A percentile compares a stretch with the other conserved stretches of the same genome.
These are phyloP conservation scores for Deroplatys truncata DNA, from an alignment of 2,888 invertebrate genomes.

Conservation along the genomic window DNA sequence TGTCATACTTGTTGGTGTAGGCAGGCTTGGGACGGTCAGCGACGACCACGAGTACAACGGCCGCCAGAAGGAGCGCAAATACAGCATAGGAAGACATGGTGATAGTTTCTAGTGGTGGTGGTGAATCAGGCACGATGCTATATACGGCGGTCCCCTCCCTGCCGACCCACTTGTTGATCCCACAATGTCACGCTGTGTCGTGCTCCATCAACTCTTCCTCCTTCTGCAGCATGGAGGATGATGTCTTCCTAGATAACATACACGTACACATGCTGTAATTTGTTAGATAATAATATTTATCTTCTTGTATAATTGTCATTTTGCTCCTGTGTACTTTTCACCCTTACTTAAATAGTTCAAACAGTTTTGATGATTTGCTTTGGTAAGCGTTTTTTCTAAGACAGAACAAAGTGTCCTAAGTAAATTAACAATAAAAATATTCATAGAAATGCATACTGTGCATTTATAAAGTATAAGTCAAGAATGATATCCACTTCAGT, in stretches of 20 bases:
- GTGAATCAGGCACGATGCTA: not conserved
- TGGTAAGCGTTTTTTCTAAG: too few relatives aligned
- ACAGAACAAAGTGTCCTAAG: too few relatives aligned
- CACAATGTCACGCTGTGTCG: not conserved
- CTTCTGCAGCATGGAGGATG: not conserved
- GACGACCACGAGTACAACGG: constrained; percentile 37
- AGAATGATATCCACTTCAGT: too few relatives aligned
- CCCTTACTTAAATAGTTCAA: too few relatives aligned
- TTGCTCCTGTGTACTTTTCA: too few relatives aligned
- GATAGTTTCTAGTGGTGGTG: not conserved
- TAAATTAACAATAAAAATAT: too few relatives aligned
- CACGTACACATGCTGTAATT: too few relatives aligned
- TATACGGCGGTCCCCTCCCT: not conserved
- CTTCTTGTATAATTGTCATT: too few relatives aligned
- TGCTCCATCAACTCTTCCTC: not conserved
- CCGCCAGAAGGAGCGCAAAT: constrained; percentile 2
- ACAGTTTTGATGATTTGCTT: too few relatives aligned
- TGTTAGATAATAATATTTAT: too few relatives aligned
- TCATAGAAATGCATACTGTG: too few relatives aligned
- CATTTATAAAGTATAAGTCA: too few relatives aligned
- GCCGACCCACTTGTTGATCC: not conserved
- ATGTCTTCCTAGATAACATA: not conserved
- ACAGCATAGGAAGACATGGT: not conserved
- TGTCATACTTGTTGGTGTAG: constrained; percentile 52
- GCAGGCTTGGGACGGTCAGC: constrained; percentile 32